Evolutionary conservation across 2,797 vertebrate genomes (phyloP), one percentile per base, ranked within the genome.

Genomic region (Menidia menidia): DNA sequence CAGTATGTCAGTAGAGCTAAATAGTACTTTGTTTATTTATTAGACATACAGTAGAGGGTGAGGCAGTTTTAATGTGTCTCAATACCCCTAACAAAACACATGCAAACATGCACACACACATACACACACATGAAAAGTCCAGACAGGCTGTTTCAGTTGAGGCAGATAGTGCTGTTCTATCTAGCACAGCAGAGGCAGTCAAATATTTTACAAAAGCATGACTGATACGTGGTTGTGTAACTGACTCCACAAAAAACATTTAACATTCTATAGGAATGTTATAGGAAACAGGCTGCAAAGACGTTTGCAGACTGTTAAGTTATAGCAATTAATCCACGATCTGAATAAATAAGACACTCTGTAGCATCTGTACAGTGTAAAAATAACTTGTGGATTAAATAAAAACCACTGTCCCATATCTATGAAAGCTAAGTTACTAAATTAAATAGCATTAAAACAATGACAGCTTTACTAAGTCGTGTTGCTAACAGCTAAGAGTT

Each of bases 301-400:
- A n/a, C 15, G 15, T 44, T 44, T 15, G 15, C 43, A 44, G 14
- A 4, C 3, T 47, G 15, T 47, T 1, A n/a, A 3, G 44, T 47
- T 7, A n/a, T 47, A 5, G 14, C 3, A 13, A 44, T 44, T 15
- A 0, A 16, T 44, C 43, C 14, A 15, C 15, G 43, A 5, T 13
- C 15, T 47, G 44, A 87, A 90, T 88, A 92, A 90, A 89, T 90
- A 88, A 91, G 79, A 89, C 73, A 85, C 69, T 30, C 68, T 31
- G 33, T 67, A 75, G 58, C 64, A 65, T 82, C 71, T 86, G 83
- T 86, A 93, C 89, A 92, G 87, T 87, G 86, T 81, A 81, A 80
- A 81, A 84, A 83, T 68, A 81, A 80, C 16, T 85, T 92, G 92
- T 89, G 89, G 88, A 90, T 90, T 86, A 71, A 87, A 85, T 75